These are phyloP conservation scores for Asbolus verrucosus DNA, from an alignment of 1,140 invertebrate species.

Conservation along the genomic window DNA sequence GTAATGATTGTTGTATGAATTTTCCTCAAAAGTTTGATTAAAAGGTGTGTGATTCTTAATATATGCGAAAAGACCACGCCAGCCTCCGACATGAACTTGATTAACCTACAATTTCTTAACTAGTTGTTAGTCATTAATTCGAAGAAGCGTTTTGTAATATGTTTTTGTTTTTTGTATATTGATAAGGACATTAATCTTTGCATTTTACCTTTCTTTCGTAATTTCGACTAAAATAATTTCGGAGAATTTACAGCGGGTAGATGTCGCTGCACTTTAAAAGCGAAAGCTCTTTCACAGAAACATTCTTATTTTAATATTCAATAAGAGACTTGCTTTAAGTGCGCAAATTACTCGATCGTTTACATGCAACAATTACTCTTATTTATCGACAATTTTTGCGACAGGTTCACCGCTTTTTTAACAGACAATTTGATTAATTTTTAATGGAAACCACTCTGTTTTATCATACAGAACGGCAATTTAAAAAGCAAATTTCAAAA, in stretches of 20 bases:
- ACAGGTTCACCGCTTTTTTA: constrained; percentile 21
- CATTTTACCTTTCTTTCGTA: constrained; percentile 42
- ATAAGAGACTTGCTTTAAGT: constrained; percentile 27
- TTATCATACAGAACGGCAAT: too few species aligned
- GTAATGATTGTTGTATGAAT: too few species aligned
- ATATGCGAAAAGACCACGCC: background rate
- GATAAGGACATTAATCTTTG: constrained; percentile 42
- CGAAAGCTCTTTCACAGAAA: constrained; percentile 44
- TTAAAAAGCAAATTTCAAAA: constrained; percentile 29
- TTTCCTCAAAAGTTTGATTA: too few species aligned
- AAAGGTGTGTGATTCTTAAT: too few species aligned
- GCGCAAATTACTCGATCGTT: constrained; percentile 35
- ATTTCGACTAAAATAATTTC: constrained; percentile 41
- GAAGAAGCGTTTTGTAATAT: constrained; percentile 37
- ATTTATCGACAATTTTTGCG: constrained; percentile 35
- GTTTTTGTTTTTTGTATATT: constrained; percentile 43
- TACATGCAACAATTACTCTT: constrained; percentile 43
- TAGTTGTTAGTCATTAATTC: constrained; percentile 27
- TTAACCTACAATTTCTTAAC: constrained; percentile 26
- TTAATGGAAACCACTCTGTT: constrained; percentile 4
- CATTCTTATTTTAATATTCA: constrained; percentile 37
- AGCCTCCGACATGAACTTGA: constrained; percentile 6
- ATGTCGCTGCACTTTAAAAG: constrained; percentile 42
- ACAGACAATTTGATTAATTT: constrained; percentile 30
- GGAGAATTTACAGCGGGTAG: constrained; percentile 38